Conservation (phyloP, 2,888 invertebrate genomes). For the Meghimatium bilineatum region DNA sequence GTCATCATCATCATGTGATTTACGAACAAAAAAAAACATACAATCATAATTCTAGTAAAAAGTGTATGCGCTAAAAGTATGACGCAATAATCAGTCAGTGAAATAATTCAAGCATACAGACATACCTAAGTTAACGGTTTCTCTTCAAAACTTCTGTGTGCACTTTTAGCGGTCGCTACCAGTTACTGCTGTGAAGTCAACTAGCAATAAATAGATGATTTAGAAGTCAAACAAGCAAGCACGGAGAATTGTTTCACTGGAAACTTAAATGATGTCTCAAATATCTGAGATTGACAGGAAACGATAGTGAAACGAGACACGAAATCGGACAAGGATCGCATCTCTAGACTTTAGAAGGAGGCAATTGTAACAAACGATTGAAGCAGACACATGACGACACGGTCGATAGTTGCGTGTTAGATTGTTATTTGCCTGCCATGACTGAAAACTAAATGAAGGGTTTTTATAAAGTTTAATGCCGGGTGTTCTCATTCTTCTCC, state of each 20-base stretch:
- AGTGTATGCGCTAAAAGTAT: too few relatives aligned
- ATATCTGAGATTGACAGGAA: constrained; percentile 32
- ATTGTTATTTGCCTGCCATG: background rate
- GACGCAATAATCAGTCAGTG: background rate
- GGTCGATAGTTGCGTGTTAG: constrained; percentile 13
- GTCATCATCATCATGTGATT: too few relatives aligned
- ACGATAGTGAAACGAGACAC: constrained; percentile 25
- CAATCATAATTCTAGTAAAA: background rate
- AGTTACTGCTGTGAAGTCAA: background rate
- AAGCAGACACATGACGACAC: background rate
- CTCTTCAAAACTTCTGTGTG: background rate
- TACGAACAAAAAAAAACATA: background rate
- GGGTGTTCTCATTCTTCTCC: background rate
- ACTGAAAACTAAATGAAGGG: background rate
- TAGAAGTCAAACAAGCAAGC: background rate
- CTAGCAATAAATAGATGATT: background rate
- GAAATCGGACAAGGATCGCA: constrained; percentile 26
- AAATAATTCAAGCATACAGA: background rate
- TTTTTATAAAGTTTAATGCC: background rate
- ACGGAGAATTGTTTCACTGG: constrained; percentile 1
- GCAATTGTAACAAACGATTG: constrained; percentile 10
- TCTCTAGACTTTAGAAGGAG: constrained; percentile 9
- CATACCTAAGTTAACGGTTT: background rate
- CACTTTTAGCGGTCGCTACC: background rate
- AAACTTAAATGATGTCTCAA: constrained; percentile 18